Evolutionary conservation across 2,888 invertebrate species (phyloP), one percentile per base, ranked within the genome.

Genomic region (Synergus itoensis): DNA sequence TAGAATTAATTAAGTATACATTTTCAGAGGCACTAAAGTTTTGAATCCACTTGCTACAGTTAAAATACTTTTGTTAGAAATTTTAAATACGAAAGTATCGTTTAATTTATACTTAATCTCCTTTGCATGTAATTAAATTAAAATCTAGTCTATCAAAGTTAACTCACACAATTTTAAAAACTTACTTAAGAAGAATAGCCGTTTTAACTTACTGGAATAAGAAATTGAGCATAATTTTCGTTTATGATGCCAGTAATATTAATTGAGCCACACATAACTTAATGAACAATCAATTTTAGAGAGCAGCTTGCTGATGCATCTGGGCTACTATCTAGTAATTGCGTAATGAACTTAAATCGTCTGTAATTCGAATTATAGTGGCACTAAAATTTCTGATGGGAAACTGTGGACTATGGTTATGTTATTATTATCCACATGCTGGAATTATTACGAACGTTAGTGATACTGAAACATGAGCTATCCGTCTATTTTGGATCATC

Each of bases 341-440:
- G 16, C 53, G 36, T 73, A 28, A 73, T 36, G 5, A 53, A 73
- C 11, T 48, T 40, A 53, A 73, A 73, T n/a, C 11, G 36, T 28
- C 53, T 36, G n/a, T 53, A 73, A 73, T 36, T 53, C n/a, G 11
- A 73, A 73, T 73, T 73, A 73, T n/a, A 73, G n/a, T 36, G 16
- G 53, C 36, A 73, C 48, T 73, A 2, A 53, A 69, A 53, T 73
- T 36, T 73, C 48, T 36, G 36, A 73, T 40, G 11, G 0, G 28
- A 73, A 53, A 36, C 28, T 16, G n/a, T 53, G n/a, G 36, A 36
- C 48, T 48, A 36, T 53, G n/a, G 48, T 11, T 53, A 73, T 73
- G 7, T 36, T 45, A 53, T 53, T 40, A 36, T n/a, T 36, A 53
- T 28, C n/a, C 3, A 43, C 12, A 65, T 65, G 41, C n/a, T 41